Base-by-base conservation (phyloP, 2,888 invertebrate species). In the Diplolepis rosae region DNA sequence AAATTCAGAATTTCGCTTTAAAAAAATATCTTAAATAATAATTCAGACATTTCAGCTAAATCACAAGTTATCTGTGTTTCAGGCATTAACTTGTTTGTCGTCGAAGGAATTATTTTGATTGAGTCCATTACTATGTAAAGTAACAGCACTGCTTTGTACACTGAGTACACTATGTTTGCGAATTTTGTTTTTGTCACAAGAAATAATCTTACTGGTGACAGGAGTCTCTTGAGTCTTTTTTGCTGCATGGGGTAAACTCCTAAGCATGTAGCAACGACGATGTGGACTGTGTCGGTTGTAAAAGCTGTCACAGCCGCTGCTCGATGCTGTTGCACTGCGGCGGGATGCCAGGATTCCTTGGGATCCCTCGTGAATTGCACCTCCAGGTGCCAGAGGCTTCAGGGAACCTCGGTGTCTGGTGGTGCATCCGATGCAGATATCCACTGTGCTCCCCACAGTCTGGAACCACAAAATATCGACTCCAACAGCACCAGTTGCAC, bases 291-390 rank as follows among this genome's bases (percentile, higher is more conserved):
- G 84, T 5, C 78, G 77, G 69, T 77, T 81, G 75, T 79, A 79
- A 71, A 83, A 85, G 74, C 85, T 86, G 79, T 86, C 85, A 82
- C 85, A 87, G 65, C 85, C 84, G 81, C 85, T 86, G 79, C 85
- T 86, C 71, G 84, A 80, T 2, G 84, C 84, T 15, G 75, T 75
- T 56, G 79, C 83, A 28, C 81, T 83, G 51, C 73, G 74, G 51
- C 76, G 74, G 0, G 78, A 73, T 0, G 74, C 75, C 27, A 77
- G 39, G 6, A 79, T 74, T 2, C 75, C 75, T 27, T 73, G 76
- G 27, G 9, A 3, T 28, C 24, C 35, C 24, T n/a, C 22, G 35
- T 35, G 67, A 67, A 22, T 61, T 27, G 30, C 45, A 39, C 45
- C 66, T 35, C 54, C 66, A 54, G 45, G 65, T 24, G 56, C 35